Percentiles rank a stretch among this genome's conserved stretches.
Conservation (phyloP, 2,888 invertebrate species). For the Cheilosia vulpina region DNA sequence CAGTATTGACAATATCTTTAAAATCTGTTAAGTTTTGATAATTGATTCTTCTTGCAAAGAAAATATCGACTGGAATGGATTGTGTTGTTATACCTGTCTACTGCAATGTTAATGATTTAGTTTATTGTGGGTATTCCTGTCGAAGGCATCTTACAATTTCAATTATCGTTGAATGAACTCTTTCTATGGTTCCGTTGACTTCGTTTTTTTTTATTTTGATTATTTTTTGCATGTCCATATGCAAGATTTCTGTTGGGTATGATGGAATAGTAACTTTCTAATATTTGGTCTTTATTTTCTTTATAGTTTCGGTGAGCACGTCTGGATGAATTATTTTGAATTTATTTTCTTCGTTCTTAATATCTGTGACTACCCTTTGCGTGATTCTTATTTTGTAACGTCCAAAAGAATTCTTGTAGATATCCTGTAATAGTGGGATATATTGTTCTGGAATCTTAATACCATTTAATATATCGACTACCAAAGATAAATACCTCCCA, state of each 20-base stretch:
- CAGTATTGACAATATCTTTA: slow-evolving; percentile 56
- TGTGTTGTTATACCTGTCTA: too few species aligned
- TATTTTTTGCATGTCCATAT: slow-evolving; percentile 33
- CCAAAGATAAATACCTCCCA: too few species aligned
- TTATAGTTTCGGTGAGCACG: slow-evolving; percentile 13
- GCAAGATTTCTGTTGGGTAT: slow-evolving; percentile 29
- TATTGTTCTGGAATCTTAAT: slow-evolving; percentile 47
- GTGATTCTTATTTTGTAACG: slow-evolving; percentile 24
- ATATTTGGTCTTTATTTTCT: slow-evolving; percentile 28
- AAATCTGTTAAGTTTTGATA: slow-evolving; percentile 67
- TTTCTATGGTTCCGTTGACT: slow-evolving; percentile 59
- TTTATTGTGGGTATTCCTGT: too few species aligned
- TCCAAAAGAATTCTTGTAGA: not conserved
- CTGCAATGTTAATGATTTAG: too few species aligned
- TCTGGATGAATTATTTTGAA: slow-evolving; percentile 24
- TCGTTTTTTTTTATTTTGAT: slow-evolving; percentile 59
- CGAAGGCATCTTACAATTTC: too few species aligned
- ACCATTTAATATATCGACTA: slow-evolving; percentile 33
- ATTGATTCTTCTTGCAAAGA: slow-evolving; percentile 70
- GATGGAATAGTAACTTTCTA: slow-evolving; percentile 27
- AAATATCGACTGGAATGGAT: slow-evolving; percentile 52
- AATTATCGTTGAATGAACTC: too few species aligned
- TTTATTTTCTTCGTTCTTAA: slow-evolving; percentile 26
- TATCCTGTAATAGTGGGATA: slow-evolving; percentile 47
- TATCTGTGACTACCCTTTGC: slow-evolving; percentile 48